Conservation (phyloP, 2,797 vertebrate genomes). For the Pseudotriccus pelzelni region DNA sequence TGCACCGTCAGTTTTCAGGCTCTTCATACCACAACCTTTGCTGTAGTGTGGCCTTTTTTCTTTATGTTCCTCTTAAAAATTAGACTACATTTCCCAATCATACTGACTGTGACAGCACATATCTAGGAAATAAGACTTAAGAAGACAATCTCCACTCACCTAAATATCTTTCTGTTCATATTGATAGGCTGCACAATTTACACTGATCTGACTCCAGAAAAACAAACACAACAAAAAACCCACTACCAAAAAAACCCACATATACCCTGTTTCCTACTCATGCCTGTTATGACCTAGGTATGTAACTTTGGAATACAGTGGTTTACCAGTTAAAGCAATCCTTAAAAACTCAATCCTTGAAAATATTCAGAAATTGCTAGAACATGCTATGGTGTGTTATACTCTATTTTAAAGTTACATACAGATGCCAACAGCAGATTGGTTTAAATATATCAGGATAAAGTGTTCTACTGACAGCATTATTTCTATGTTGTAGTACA, state of each 20-base stretch:
- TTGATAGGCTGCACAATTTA: background rate
- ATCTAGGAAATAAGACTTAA: background rate
- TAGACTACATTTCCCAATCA: background rate
- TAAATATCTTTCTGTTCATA: background rate
- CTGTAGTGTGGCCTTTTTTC: background rate
- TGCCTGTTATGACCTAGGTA: background rate
- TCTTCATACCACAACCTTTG: background rate
- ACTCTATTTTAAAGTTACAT: background rate
- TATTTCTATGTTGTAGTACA: background rate
- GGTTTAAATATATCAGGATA: background rate
- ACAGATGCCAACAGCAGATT: background rate
- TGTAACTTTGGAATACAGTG: background rate
- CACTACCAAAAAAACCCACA: background rate
- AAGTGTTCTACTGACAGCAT: fast-evolving
- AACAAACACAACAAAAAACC: background rate
- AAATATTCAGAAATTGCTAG: background rate
- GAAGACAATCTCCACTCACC: background rate
- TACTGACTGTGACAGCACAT: background rate
- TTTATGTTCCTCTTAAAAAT: background rate
- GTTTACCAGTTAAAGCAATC: background rate
- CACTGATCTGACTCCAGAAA: fast-evolving
- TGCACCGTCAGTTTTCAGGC: background rate
- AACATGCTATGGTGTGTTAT: background rate
- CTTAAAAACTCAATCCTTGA: background rate
- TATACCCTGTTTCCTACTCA: background rate